phyloP scores from a whole-genome alignment of 2,113 vertebrate species.

The Pelodiscus sinensis region DNA sequence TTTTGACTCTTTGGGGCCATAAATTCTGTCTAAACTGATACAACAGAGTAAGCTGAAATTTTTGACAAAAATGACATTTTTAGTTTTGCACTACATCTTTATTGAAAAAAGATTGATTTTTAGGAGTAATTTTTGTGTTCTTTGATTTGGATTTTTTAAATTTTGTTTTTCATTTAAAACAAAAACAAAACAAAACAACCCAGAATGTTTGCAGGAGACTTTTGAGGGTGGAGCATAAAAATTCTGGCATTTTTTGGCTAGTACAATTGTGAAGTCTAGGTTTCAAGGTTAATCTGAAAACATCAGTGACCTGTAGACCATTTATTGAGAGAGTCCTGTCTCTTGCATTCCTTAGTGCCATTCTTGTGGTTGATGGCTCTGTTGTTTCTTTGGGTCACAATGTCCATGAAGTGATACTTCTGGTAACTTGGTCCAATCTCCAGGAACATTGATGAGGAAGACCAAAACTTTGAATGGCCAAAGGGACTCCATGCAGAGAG shows the following conservation, averaged over 20 bases:
- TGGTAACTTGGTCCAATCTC: not conserved
- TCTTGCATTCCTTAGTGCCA: not conserved
- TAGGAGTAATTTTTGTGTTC: too few species aligned
- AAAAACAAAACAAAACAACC: not conserved
- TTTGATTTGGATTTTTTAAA: not conserved
- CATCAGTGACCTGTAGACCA: not conserved
- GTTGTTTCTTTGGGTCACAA: not conserved
- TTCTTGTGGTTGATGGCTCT: rapidly evolving
- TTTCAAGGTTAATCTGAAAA: not conserved
- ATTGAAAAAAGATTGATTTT: too few species aligned
- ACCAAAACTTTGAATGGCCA: not conserved
- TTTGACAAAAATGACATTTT: too few species aligned
- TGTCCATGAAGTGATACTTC: not conserved
- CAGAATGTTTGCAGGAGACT: too few species aligned
- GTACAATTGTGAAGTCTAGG: not conserved
- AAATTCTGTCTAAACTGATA: too few species aligned
- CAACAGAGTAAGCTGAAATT: too few species aligned
- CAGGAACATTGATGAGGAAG: not conserved
- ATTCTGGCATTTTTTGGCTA: not conserved
- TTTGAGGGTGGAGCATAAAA: too few species aligned
- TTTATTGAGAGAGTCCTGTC: not conserved
- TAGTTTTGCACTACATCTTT: too few species aligned
- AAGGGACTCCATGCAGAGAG: not conserved
- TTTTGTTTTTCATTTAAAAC: not conserved
- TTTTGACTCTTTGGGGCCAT: not conserved